Percentiles rank a stretch among this genome's conserved stretches.
These are phyloP conservation scores for Cheilosia vulpina DNA, from an alignment of 2,888 invertebrate genomes.

Conservation along the genomic window DNA sequence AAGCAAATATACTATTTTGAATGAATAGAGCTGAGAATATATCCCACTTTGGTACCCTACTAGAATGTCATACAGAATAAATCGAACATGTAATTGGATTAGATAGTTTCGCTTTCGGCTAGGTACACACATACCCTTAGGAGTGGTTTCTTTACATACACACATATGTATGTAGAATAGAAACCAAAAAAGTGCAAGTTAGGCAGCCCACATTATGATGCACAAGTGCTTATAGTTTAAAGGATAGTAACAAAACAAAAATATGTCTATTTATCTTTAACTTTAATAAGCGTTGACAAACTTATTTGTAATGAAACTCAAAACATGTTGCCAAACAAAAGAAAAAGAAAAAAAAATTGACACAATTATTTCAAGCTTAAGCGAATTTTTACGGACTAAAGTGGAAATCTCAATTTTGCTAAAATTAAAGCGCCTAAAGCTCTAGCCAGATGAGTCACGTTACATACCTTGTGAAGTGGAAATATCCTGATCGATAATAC, in stretches of 20 bases:
- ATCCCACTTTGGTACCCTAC: conserved; percentile 20
- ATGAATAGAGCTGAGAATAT: conserved; percentile 36
- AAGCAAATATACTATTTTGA: conserved; percentile 28
- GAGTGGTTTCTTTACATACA: conserved; percentile 44
- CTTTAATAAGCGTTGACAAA: conserved; percentile 12
- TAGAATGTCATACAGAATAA: conserved; percentile 38
- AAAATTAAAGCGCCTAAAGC: conserved; percentile 35
- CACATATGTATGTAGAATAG: conserved; percentile 59
- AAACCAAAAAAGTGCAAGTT: conserved; percentile 65
- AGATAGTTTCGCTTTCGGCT: conserved; percentile 41
- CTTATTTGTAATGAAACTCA: not conserved
- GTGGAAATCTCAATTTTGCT: not conserved
- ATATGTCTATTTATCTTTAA: not conserved
- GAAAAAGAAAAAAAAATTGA: not conserved
- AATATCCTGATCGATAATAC: not conserved
- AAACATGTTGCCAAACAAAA: not conserved
- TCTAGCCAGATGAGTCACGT: not conserved
- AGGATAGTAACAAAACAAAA: conserved; percentile 9
- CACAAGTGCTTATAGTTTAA: conserved; percentile 7
- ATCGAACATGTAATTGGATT: conserved; percentile 59
- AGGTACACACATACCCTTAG: conserved; percentile 26
- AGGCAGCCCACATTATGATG: conserved; percentile 15
- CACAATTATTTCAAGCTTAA: not conserved
- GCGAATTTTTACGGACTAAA: not conserved
- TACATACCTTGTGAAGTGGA: conserved; percentile 32